Evolutionary conservation across 2,113 vertebrate genomes (phyloP).

Genomic region (Lophura nycthemera): DNA sequence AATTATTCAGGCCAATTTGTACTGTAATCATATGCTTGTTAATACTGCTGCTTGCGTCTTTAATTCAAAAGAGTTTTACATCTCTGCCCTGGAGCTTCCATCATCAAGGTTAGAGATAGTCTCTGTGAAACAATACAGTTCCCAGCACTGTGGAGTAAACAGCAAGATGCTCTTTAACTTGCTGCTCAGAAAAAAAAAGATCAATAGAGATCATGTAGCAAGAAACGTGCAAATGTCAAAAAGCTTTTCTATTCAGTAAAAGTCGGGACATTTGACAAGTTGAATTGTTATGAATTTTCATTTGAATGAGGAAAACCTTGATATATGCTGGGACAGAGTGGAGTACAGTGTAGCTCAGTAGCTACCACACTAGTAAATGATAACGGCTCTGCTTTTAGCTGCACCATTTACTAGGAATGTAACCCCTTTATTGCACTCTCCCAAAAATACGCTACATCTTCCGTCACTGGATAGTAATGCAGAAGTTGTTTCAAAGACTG

Average conservation of each 20-base stretch:
- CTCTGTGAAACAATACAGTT: conserved; percentile 23
- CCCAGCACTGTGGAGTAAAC: background rate
- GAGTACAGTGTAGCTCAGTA: background rate
- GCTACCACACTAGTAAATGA: background rate
- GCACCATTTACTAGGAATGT: fast-evolving
- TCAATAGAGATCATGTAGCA: background rate
- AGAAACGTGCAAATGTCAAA: background rate
- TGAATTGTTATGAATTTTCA: background rate
- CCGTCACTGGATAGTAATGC: fast-evolving
- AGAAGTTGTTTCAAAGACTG: background rate
- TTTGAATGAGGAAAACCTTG: background rate
- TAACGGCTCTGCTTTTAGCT: background rate
- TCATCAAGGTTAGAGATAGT: conserved; percentile 39
- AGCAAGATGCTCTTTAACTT: background rate
- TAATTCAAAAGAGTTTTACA: conserved; percentile 45
- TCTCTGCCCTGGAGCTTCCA: conserved; percentile 44
- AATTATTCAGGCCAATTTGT: conserved; percentile 70
- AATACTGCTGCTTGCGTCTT: background rate
- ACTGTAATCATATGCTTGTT: conserved; percentile 64
- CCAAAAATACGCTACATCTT: background rate
- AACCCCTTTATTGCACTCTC: fast-evolving
- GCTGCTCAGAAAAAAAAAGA: background rate
- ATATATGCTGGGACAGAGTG: background rate
- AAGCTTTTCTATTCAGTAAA: background rate
- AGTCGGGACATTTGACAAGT: fast-evolving